Conservation (phyloP, 2,888 invertebrate genomes). For the Drosophila buzzatii region DNA sequence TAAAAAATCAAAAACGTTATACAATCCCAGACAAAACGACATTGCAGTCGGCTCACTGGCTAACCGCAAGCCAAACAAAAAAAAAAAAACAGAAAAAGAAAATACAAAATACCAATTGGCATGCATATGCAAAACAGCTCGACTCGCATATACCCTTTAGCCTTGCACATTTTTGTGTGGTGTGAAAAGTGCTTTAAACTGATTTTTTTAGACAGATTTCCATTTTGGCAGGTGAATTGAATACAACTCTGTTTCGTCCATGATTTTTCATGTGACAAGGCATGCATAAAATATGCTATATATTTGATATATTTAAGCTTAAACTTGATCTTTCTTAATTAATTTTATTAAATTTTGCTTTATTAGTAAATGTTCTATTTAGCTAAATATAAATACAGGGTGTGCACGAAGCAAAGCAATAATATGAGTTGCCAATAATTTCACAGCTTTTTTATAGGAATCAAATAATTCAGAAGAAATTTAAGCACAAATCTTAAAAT, state of each 20-base stretch:
- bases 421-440: not conserved
- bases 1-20: slow-evolving; percentile 79
- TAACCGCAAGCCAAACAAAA: slow-evolving; percentile 70
- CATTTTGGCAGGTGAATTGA: not conserved
- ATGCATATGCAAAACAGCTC: not conserved
- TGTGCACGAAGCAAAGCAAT: too few relatives aligned
- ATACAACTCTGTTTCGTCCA: too few relatives aligned
- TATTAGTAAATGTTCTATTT: too few relatives aligned
- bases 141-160: slow-evolving; percentile 29
- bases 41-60: slow-evolving; percentile 49
- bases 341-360: too few relatives aligned
- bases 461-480: not conserved
- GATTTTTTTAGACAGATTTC: not conserved
- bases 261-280: too few relatives aligned
- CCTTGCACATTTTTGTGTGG: not conserved
- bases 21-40: slow-evolving; percentile 68
- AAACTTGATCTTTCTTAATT: too few relatives aligned
- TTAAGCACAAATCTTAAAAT: too few relatives aligned
- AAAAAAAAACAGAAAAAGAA: slow-evolving; percentile 23
- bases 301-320: too few relatives aligned
- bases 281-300: too few relatives aligned
- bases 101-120: slow-evolving; percentile 37
- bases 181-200: not conserved
- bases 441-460: not conserved
- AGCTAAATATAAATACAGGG: too few relatives aligned